Conservation (phyloP, 2,113 vertebrate genomes). For the Danio rerio region DNA sequence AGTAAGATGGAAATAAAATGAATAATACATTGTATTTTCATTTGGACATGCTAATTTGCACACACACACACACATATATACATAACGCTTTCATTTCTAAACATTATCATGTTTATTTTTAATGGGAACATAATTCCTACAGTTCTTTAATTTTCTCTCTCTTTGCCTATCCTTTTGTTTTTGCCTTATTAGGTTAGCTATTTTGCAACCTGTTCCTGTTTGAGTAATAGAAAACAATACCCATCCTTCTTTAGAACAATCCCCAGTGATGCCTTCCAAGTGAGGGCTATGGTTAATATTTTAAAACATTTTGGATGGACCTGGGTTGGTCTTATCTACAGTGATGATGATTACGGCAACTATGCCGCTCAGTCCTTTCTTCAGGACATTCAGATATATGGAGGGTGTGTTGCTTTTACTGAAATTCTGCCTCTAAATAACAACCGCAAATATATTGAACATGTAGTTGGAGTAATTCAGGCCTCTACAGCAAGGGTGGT, state of each 20-base stretch:
- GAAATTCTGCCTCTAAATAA: slow-evolving; percentile 30
- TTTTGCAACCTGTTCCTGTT: slow-evolving; percentile 46
- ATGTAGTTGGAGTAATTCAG: not conserved
- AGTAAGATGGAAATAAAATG: slow-evolving; percentile 51
- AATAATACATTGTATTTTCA: not conserved
- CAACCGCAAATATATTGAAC: not conserved
- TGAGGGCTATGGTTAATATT: slow-evolving; percentile 30
- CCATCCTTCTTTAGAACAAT: slow-evolving; percentile 51
- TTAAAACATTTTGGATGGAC: slow-evolving; percentile 48
- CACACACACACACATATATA: no score
- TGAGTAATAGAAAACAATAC: slow-evolving; percentile 25
- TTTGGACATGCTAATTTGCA: not conserved
- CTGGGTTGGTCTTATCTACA: slow-evolving; percentile 42
- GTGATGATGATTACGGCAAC: slow-evolving; percentile 48
- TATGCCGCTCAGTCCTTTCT: not conserved
- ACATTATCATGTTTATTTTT: no score
- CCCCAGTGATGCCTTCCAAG: slow-evolving; percentile 49
- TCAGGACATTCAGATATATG: not conserved
- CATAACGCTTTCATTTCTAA: no score
- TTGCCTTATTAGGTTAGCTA: slow-evolving; percentile 42
- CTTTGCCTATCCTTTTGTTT: not conserved
- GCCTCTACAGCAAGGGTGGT: slow-evolving; percentile 24
- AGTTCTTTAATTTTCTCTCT: not conserved
- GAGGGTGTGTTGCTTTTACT: slow-evolving; percentile 28
- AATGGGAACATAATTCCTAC: not conserved